Conservation (phyloP, 2,888 invertebrate species). For the Conistra vaccinii region DNA sequence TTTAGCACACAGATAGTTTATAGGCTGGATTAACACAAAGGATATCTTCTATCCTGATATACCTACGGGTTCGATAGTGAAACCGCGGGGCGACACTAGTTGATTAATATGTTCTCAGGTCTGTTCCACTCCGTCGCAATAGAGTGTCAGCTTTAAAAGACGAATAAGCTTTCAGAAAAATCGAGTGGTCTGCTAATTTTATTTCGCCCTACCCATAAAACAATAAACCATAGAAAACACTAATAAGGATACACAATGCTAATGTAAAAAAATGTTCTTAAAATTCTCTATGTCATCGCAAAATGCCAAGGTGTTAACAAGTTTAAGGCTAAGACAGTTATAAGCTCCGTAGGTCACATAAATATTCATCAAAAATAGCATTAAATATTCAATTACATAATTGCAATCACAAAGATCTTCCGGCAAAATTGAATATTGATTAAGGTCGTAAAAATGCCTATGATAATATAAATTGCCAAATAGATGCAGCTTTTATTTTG, state of each 20-base stretch:
- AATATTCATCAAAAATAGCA: constrained; percentile 37
- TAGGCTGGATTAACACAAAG: too few species aligned
- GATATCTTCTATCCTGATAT: too few species aligned
- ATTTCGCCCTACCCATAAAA: background rate
- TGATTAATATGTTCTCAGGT: too few species aligned
- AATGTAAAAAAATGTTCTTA: background rate
- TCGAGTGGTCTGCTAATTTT: background rate
- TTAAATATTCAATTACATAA: constrained; percentile 40
- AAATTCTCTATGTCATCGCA: background rate
- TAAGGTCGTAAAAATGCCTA: constrained; percentile 19
- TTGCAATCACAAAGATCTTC: constrained; percentile 34
- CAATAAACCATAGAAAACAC: background rate
- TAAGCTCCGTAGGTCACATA: constrained; percentile 46
- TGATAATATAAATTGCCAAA: constrained; percentile 5
- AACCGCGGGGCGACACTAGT: too few species aligned
- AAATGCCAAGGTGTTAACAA: constrained; percentile 56
- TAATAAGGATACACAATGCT: constrained; percentile 6
- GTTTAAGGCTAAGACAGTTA: constrained; percentile 41
- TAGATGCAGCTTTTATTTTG: background rate
- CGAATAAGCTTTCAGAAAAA: background rate
- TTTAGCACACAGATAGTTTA: too few species aligned
- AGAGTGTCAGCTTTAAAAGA: too few species aligned
- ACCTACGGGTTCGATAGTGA: too few species aligned
- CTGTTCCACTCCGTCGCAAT: background rate
- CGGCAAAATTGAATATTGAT: constrained; percentile 36